A percentile compares a stretch with the other conserved stretches of the same genome.
Conservation (phyloP, 2,113 vertebrate species). For the Pan paniscus region DNA sequence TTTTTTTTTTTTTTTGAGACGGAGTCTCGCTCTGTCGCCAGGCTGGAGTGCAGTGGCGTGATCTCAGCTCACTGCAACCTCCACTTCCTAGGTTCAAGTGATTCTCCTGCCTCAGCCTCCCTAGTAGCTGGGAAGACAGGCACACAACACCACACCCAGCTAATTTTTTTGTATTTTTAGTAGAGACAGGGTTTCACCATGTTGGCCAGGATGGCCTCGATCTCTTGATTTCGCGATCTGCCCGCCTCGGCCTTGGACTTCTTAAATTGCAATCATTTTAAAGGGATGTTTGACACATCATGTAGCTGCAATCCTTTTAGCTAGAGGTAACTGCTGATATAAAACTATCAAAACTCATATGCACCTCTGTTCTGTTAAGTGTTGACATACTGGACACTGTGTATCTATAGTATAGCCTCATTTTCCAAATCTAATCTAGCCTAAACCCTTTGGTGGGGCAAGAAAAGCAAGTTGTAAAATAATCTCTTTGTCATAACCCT, state of each 20-base stretch:
- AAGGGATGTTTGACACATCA: slow-evolving; percentile 28
- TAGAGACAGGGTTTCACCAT: no score
- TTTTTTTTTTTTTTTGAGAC: no score
- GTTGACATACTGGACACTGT: neutral
- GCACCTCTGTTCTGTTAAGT: neutral
- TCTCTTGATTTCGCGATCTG: no score
- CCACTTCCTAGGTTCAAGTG: no score
- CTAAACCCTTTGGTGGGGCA: neutral
- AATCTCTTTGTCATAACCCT: neutral
- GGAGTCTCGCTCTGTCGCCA: no score
- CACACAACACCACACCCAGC: no score
- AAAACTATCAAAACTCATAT: neutral
- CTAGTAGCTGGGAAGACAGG: no score
- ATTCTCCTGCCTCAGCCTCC: no score
- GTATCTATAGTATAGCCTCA: neutral
- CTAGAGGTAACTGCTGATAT: slow-evolving; percentile 32
- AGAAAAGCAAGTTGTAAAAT: neutral
- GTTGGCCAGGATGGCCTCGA: no score
- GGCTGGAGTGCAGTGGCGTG: no score
- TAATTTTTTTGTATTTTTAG: no score
- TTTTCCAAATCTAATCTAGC: neutral
- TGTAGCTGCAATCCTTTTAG: neutral
- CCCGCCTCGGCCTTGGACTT: neutral
- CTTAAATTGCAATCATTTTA: slow-evolving; percentile 52
- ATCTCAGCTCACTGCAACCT: no score